A percentile compares a stretch with the other conserved stretches of the same genome.
These are phyloP conservation scores for Leuciscus waleckii DNA, from an alignment of 2,797 vertebrate genomes.

Conservation along the genomic window DNA sequence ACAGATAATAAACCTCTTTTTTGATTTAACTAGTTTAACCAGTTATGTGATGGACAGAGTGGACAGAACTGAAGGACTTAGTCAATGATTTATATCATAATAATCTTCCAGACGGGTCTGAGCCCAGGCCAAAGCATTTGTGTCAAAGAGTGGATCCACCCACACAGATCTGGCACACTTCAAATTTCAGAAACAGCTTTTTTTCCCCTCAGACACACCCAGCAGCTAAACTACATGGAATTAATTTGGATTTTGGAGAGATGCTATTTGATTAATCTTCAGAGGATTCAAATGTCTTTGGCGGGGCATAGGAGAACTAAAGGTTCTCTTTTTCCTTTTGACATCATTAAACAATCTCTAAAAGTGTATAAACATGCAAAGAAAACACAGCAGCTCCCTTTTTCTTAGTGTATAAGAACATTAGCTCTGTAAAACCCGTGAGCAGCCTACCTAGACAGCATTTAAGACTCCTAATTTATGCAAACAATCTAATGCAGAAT, in stretches of 20 bases:
- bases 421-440: constrained; percentile 1
- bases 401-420: constrained; percentile 5
- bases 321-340: neutral
- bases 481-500: neutral
- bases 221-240: neutral
- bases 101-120: neutral
- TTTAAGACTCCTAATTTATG: neutral
- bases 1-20: neutral
- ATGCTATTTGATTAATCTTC: neutral
- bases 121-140: constrained; percentile 15
- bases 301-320: neutral
- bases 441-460: neutral
- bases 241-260: constrained; percentile 30
- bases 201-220: constrained; percentile 2
- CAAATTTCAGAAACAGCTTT: constrained; percentile 32
- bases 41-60: neutral
- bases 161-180: constrained; percentile 21
- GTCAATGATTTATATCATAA: neutral
- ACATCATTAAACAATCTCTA: neutral
- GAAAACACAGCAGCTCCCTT: neutral
- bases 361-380: constrained; percentile 6
- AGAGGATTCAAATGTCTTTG: neutral
- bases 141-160: constrained; percentile 23
- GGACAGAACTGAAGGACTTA: neutral
- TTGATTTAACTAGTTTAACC: neutral